Evolutionary conservation across 2,797 vertebrate genomes (phyloP), one percentile per base, ranked within the genome.

Genomic region (Ispidina lecontei): DNA sequence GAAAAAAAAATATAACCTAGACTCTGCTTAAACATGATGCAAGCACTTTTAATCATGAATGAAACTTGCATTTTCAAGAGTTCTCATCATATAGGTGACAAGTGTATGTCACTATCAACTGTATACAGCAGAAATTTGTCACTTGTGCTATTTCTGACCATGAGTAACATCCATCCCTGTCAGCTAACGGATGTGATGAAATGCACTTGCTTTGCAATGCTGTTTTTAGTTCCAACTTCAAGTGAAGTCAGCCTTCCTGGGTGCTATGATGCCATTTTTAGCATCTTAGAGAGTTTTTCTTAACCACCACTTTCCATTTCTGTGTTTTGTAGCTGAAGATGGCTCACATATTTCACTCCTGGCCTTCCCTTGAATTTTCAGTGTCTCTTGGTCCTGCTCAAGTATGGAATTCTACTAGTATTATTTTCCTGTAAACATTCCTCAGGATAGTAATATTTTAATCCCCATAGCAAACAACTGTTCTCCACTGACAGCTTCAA

Each of bases 401-500:
- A 63, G 12, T 39, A 26, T 8, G 51, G 63, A 74, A 67, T 37
- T 68, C 19, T 67, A 31, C 19, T 8, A 8, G 16, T 28, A 7
- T 6, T 65, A 86, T 49, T 70, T 70, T 75, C 51, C 63, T 70
- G 13, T 51, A 87, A 85, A 77, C 65, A n/a, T 65, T 92, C 47
- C 58, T 83, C 35, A 35, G 46, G 55, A 25, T 46, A 43, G 21
- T 49, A 64, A 43, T 70, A 15, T 63, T 88, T 81, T 67, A 90
- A 69, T 84, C 9, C n/a, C 41, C 9, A 26, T 44, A 70, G 31
- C 18, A 86, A 91, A 70, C 22, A 94, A 37, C 19, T 1, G 2
- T 72, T 84, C 80, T 88, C 29, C 20, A 59, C 39, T 49, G 80
- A 84, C 77, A 86, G n/a, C 43, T 90, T 92, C 73, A 67, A 64